A percentile compares a stretch with the other conserved stretches of the same genome.
phyloP scores from a whole-genome alignment of 2,888 invertebrate species.

The Rapana venosa region DNA sequence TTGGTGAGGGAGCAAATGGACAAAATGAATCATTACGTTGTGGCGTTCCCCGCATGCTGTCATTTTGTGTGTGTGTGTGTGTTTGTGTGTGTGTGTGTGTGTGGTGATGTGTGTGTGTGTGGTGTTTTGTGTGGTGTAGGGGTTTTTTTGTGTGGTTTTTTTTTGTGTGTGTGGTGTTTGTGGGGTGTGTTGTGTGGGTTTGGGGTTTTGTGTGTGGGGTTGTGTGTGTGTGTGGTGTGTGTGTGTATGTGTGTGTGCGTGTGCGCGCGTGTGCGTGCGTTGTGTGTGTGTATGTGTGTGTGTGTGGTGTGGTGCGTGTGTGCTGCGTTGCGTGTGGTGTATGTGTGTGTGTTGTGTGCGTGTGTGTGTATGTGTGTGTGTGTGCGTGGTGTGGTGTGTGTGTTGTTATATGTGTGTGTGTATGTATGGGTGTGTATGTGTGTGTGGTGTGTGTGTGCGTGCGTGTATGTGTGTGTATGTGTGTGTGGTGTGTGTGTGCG shows the following conservation, averaged over 20 bases:
- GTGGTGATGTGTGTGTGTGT: too few species aligned
- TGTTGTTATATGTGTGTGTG: not conserved
- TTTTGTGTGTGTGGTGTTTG: too few species aligned
- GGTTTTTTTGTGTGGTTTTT: not conserved
- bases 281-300: not conserved
- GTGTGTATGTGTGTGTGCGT: not conserved
- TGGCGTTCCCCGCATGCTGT: too few species aligned
- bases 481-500: not conserved
- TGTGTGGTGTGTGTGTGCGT: not conserved
- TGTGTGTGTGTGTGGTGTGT: too few species aligned
- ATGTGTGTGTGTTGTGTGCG: not conserved
- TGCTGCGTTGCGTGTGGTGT: not conserved
- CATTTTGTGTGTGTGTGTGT: too few species aligned
- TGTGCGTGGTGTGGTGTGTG: not conserved
- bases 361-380: not conserved
- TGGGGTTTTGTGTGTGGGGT: too few species aligned
- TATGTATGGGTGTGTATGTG: not conserved
- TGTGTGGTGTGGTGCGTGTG: not conserved
- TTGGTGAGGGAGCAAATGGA: too few species aligned
- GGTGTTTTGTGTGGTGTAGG: too few species aligned
- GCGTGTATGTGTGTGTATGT: not conserved
- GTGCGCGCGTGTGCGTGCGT: not conserved
- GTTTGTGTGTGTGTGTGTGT: too few species aligned
- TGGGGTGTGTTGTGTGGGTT: too few species aligned
- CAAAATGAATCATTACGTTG: too few species aligned